Base-by-base conservation (phyloP, 53 echinoderm and acorn worm genomes). In the Crossaster papposus region DNA sequence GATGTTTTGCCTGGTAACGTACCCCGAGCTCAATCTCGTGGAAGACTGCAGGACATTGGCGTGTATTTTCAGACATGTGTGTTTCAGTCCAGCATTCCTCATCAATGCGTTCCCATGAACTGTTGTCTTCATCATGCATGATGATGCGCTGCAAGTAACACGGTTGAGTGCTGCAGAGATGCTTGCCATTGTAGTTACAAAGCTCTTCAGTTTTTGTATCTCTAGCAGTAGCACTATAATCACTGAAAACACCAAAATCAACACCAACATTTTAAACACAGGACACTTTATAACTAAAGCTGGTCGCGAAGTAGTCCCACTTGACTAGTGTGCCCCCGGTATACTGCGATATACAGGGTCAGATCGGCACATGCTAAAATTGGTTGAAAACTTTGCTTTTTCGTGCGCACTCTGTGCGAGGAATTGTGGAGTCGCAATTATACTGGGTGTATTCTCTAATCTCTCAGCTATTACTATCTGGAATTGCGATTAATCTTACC, bases 1-100 rank as follows among this genome's bases (percentile, higher is more conserved):
- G 38, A 92, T 84, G 53, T 84, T 84, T 24, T 73, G 84, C 73
- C 84, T 84, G 20, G 71, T 84, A 17, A 84, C 84, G 23, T 84
- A 84, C 22, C 70, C 73, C 8, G 78, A 78, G 44, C 84, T 37
- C 20, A 13, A 53, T 26, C 84, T 53, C 26, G 36, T 28, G 31
- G 68, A 82, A 24, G 70, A 82, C 64, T 65, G 68, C 51, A 70
- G 50, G 36, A 70, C 64, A 36, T 68, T 14, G 10, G 68, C 1
- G 14, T 65, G 65, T 26, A 30, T 70, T 70, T 36, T 55, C 15
- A 55, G 68, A 68, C 83, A 83, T 44, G 38, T 36, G 18, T 44
- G 36, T 22, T 37, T 54, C 38, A 83, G 2, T 23, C 26, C 65
- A 22, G 37, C 28, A 37, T 9, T 29, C 18, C 68, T 70, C 17